Base-by-base conservation (phyloP, 2,797 vertebrate species). In the Hippoglossus hippoglossus region DNA sequence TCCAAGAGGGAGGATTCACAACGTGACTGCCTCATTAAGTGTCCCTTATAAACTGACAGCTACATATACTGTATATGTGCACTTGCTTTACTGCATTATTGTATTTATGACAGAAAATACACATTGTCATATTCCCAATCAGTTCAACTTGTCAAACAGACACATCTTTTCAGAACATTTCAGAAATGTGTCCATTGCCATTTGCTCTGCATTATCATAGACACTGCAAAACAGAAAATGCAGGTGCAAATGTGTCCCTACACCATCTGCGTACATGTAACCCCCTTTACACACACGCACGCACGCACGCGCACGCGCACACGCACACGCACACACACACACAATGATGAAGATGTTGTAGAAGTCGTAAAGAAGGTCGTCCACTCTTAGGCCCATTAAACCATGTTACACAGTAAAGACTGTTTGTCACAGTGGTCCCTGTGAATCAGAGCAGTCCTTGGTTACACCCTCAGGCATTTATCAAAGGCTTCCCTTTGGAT, bases 291-390 rank as follows among this genome's bases (percentile, higher is more conserved):
- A 26, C 21, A 39, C 62, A 62, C 62, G 52, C 22, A 22, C 22
- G 22, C 22, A 22, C 22, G 2, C 22, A 22, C 63, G 12, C 39
- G 60, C 77, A 22, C n/a, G n/a, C n/a, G n/a, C 22, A 22, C 22
- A 2, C 24, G 25, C 53, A 46, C 34, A 54, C n/a, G 49, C 28
- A 46, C 66, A 22, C 36, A 34, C 63, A 46, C 63, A 13, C 36
- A 60, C 77, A 22, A 60, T 84, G 84, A 91, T 82, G 69, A 87
- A 85, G 84, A 86, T 80, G 75, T 73, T 70, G 77, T 59, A 57
- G 68, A 60, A 85, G 87, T 82, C 41, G 28, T 5, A 34, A 11
- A 28, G 88, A 91, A 89, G 88, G 90, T 87, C 73, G 15, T 78
- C 83, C 73, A 61, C 71, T 74, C 63, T 69, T 52, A 49, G 31